These are phyloP conservation scores for Mugil cephalus DNA, from an alignment of 2,113 vertebrate genomes.

Conservation along the genomic window DNA sequence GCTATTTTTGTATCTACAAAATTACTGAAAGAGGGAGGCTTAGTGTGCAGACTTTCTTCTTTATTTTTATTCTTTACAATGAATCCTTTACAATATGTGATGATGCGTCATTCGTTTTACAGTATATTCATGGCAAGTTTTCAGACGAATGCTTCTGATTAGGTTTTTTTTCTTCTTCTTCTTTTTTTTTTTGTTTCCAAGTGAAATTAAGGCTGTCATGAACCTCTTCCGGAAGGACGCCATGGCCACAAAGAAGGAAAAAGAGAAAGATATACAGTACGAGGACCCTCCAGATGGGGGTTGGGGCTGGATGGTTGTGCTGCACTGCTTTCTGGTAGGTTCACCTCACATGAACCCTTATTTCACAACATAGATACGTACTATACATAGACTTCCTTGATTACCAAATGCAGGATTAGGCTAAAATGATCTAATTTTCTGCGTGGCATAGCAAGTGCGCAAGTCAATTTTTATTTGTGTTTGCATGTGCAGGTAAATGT, in stretches of 20 bases:
- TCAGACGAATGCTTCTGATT: not conserved
- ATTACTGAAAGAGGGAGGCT: too few relatives aligned
- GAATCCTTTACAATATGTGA: too few relatives aligned
- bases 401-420: too few relatives aligned
- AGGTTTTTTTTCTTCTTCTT: not conserved
- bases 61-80: too few relatives aligned
- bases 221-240: conserved; percentile 71
- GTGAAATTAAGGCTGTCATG: conserved; percentile 77
- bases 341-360: not conserved
- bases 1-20: too few relatives aligned
- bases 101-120: too few relatives aligned
- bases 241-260: conserved; percentile 64
- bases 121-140: too few relatives aligned
- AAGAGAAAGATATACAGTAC: conserved; percentile 64
- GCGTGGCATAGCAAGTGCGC: too few relatives aligned
- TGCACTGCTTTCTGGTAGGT: conserved; percentile 94
- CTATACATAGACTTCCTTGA: too few relatives aligned
- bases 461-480: conserved; percentile 10
- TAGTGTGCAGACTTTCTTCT: too few relatives aligned
- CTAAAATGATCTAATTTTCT: too few relatives aligned
- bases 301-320: conserved; percentile 93
- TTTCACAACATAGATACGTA: not conserved
- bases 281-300: conserved; percentile 84
- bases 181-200: conserved; percentile 32
- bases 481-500: conserved; percentile 88